phyloP scores from a whole-genome alignment of 2,888 invertebrate genomes.

The Sepioteuthis lessoniana region DNA sequence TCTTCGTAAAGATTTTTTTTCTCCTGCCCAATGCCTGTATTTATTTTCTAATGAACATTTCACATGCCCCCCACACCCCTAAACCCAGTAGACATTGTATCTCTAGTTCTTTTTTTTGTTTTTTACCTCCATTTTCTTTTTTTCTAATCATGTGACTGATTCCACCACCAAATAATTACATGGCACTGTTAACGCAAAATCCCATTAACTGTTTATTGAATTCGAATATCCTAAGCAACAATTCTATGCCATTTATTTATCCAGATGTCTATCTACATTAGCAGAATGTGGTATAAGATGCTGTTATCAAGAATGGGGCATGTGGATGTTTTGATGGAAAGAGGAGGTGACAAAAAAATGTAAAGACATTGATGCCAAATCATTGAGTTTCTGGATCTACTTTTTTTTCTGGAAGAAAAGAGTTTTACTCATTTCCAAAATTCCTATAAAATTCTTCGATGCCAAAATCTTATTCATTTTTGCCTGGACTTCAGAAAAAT shows the following conservation, averaged over 20 bases:
- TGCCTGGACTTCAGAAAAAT: too few species aligned
- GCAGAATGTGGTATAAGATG: neutral
- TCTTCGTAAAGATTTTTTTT: neutral
- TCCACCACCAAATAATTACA: slow-evolving; percentile 8
- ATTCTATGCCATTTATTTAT: slow-evolving; percentile 23
- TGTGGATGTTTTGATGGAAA: neutral
- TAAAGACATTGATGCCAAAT: neutral
- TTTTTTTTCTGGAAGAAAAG: neutral
- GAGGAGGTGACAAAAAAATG: neutral
- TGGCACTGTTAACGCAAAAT: slow-evolving; percentile 33
- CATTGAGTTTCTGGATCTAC: neutral
- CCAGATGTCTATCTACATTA: slow-evolving; percentile 33
- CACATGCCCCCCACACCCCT: neutral
- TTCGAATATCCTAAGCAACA: slow-evolving; percentile 33
- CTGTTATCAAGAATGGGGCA: neutral
- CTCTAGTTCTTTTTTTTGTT: neutral
- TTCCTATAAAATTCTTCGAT: neutral
- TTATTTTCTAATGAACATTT: neutral
- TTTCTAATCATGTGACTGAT: neutral
- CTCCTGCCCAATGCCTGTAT: neutral
- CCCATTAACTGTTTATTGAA: slow-evolving; percentile 33
- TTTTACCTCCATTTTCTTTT: neutral
- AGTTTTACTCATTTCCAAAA: neutral
- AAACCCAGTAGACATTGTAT: neutral
- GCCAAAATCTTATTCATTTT: neutral